These are phyloP conservation scores for Bombus vancouverensis DNA, from an alignment of 1,140 invertebrate genomes.

Conservation along the genomic window DNA sequence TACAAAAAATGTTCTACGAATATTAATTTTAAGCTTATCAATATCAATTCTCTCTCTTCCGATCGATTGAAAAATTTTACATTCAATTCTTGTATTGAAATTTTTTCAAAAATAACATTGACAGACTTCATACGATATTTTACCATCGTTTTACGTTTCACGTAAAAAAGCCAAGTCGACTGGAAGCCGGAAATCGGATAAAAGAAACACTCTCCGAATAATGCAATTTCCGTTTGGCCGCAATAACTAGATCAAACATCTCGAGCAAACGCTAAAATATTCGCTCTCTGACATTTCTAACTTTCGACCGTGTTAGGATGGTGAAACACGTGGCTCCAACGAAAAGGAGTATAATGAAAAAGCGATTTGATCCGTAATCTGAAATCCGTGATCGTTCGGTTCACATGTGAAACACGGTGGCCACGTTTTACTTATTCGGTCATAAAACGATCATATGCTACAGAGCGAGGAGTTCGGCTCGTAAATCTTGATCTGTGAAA, in stretches of 20 bases:
- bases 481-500: constrained; percentile 43
- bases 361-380: not conserved
- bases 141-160: not conserved
- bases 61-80: too few species aligned
- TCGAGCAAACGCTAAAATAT: not conserved
- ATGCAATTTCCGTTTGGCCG: not conserved
- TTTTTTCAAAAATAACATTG: not conserved
- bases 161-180: not conserved
- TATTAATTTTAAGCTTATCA: too few species aligned
- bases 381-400: not conserved
- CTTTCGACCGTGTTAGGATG: not conserved
- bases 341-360: not conserved
- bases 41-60: not conserved
- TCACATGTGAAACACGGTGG: not conserved
- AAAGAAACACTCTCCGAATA: not conserved
- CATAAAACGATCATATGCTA: constrained; percentile 49
- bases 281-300: not conserved
- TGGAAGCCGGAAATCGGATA: not conserved
- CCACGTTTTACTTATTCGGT: constrained; percentile 35
- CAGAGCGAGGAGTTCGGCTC: constrained; percentile 13
- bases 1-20: too few species aligned
- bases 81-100: too few species aligned
- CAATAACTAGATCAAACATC: not conserved
- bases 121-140: not conserved
- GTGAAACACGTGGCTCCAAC: not conserved